Percentiles rank a stretch among this genome's conserved stretches.
These are phyloP conservation scores for Meteorus cinctellus DNA, from an alignment of 2,888 invertebrate species.

Conservation along the genomic window DNA sequence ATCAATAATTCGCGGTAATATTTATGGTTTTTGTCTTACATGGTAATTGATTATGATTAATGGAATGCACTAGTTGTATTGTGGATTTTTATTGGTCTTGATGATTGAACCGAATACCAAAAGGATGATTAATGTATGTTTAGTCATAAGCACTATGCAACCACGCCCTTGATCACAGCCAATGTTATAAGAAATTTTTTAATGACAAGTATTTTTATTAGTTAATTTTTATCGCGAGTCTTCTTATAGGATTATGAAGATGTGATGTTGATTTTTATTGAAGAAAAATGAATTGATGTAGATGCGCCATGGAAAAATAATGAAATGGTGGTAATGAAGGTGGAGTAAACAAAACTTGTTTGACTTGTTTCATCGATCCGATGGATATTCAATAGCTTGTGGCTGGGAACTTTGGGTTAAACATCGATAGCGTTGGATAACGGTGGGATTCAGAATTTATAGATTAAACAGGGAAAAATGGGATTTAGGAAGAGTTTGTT, in stretches of 20 bases:
- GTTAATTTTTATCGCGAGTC: neutral
- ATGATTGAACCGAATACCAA: neutral
- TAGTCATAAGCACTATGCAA: neutral
- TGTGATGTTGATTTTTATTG: neutral
- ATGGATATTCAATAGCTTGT: neutral
- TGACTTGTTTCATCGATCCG: constrained; percentile 37
- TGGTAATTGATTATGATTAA: neutral
- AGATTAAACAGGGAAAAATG: too few relatives aligned
- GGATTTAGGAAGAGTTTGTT: too few relatives aligned
- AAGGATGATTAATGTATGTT: neutral
- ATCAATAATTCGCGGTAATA: neutral
- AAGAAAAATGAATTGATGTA: neutral
- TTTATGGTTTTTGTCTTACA: neutral
- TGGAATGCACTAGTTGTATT: neutral
- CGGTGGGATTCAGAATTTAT: too few relatives aligned
- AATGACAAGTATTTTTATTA: neutral
- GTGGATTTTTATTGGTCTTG: neutral
- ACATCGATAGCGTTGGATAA: too few relatives aligned
- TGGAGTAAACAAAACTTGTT: constrained; percentile 17
- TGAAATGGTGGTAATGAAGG: neutral
- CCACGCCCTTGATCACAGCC: constrained; percentile 29
- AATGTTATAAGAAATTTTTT: neutral
- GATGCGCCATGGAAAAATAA: constrained; percentile 1
- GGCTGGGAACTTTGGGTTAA: too few relatives aligned
- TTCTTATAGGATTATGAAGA: neutral